phyloP scores from a whole-genome alignment of 2,888 invertebrate genomes.

The Drosophila diplacantha region DNA sequence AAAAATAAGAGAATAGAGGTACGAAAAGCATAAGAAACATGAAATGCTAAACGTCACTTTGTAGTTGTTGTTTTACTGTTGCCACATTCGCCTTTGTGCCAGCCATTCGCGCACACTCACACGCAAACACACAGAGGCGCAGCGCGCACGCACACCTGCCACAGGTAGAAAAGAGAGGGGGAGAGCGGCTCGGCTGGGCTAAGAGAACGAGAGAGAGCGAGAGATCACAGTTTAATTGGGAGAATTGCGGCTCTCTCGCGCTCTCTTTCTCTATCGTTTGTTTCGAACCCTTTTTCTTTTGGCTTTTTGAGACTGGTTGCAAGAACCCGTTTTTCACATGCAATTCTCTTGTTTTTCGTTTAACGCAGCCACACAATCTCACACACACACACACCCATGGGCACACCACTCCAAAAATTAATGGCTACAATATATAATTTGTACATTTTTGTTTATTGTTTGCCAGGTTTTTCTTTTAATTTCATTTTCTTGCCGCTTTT shows the following conservation, averaged over 20 bases:
- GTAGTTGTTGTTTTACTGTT: conserved; percentile 28
- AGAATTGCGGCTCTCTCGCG: conserved; percentile 29
- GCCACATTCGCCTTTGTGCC: conserved; percentile 52
- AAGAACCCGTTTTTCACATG: conserved; percentile 63
- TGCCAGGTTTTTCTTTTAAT: conserved; percentile 11
- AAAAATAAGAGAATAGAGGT: conserved; percentile 2
- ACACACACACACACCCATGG: conserved; percentile 12
- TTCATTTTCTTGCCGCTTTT: conserved; percentile 24
- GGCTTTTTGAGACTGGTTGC: conserved; percentile 53
- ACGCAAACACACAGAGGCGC: conserved; percentile 26
- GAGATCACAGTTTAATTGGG: conserved; percentile 44
- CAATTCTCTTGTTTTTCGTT: conserved; percentile 50
- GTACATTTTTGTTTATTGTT: conserved; percentile 17
- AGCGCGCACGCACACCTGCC: conserved; percentile 56
- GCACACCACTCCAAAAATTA: conserved; percentile 20
- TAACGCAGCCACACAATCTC: conserved; percentile 37
- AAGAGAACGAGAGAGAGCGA: conserved; percentile 1
- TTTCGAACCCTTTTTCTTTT: conserved; percentile 56
- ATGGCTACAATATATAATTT: conserved; percentile 19
- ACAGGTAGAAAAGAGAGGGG: conserved; percentile 49
- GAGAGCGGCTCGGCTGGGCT: background rate
- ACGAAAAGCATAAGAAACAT: conserved; percentile 27
- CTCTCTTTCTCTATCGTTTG: conserved; percentile 32
- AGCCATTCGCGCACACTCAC: conserved; percentile 52
- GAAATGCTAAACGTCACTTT: conserved; percentile 50